Conservation (phyloP, 2,888 invertebrate genomes). For the Epinotia ramella region DNA sequence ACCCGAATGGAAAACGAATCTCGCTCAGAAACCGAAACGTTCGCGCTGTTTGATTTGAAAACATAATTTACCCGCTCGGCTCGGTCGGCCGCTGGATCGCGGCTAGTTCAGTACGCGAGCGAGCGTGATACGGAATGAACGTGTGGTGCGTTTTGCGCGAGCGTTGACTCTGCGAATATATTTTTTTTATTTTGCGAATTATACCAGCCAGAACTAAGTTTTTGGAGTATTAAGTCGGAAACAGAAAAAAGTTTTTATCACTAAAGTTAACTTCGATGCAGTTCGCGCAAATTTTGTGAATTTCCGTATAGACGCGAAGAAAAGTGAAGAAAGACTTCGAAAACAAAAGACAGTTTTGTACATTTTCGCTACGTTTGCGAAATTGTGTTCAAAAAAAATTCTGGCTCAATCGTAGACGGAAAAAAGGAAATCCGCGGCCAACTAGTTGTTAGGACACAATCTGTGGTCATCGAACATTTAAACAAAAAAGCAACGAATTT, state of each 20-base stretch:
- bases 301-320: slow-evolving; percentile 84
- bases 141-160: slow-evolving; percentile 86
- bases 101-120: slow-evolving; percentile 81
- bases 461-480: slow-evolving; percentile 79
- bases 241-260: slow-evolving; percentile 72
- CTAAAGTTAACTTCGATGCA: slow-evolving; percentile 72
- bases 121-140: slow-evolving; percentile 85
- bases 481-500: slow-evolving; percentile 81
- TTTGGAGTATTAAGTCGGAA: slow-evolving; percentile 81
- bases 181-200: slow-evolving; percentile 78
- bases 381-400: slow-evolving; percentile 84
- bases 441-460: slow-evolving; percentile 81
- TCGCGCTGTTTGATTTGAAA: slow-evolving; percentile 81
- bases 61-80: slow-evolving; percentile 69
- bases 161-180: slow-evolving; percentile 81
- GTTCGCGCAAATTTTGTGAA: slow-evolving; percentile 81
- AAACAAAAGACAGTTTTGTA: slow-evolving; percentile 85
- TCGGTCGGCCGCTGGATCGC: not conserved
- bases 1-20: slow-evolving; percentile 75
- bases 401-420: slow-evolving; percentile 68
- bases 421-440: slow-evolving; percentile 74
- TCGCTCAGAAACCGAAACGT: slow-evolving; percentile 81
- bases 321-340: slow-evolving; percentile 77
- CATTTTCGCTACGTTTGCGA: slow-evolving; percentile 84
- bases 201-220: slow-evolving; percentile 76